Percentiles rank a stretch among this genome's conserved stretches.
These are phyloP conservation scores for Trichogramma evanescens DNA, from an alignment of 2,888 invertebrate species.

Conservation along the genomic window DNA sequence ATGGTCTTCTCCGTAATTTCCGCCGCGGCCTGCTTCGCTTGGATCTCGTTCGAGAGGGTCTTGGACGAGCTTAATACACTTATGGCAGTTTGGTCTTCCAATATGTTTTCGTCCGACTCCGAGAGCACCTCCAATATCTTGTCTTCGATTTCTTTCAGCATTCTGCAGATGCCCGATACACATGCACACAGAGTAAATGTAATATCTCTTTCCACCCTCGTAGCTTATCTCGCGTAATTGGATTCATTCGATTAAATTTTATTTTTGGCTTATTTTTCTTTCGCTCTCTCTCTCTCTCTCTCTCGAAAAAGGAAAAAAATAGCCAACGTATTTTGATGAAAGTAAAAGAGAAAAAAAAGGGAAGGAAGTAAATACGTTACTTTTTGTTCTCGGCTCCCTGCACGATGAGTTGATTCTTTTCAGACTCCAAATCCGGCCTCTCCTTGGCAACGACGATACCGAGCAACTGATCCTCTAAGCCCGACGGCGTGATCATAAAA, in stretches of 20 bases:
- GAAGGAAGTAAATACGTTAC: constrained; percentile 29
- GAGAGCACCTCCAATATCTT: constrained; percentile 77
- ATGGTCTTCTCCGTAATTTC: constrained; percentile 86
- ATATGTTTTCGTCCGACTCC: constrained; percentile 68
- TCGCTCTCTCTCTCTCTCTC: not conserved
- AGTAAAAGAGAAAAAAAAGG: not conserved
- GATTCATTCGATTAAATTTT: too few relatives aligned
- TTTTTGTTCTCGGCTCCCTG: constrained; percentile 80
- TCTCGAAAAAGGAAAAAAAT: not conserved
- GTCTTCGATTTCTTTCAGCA: constrained; percentile 82
- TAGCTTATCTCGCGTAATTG: too few relatives aligned
- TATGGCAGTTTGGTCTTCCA: constrained; percentile 90
- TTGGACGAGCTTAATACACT: constrained; percentile 81
- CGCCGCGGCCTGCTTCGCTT: constrained; percentile 82
- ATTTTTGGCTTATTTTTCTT: not conserved
- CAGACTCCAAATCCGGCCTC: constrained; percentile 83
- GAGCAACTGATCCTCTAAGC: constrained; percentile 81
- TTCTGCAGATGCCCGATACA: constrained; percentile 43
- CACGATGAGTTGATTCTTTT: constrained; percentile 80
- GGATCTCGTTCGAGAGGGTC: constrained; percentile 80
- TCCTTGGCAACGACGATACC: constrained; percentile 90
- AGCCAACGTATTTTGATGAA: not conserved
- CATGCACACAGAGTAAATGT: not conserved
- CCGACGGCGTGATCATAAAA: constrained; percentile 86
- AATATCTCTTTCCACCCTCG: not conserved